Percentiles rank a stretch among this genome's conserved stretches.
Conservation (phyloP, 2,888 invertebrate species). For the Eumerus sabulonum region DNA sequence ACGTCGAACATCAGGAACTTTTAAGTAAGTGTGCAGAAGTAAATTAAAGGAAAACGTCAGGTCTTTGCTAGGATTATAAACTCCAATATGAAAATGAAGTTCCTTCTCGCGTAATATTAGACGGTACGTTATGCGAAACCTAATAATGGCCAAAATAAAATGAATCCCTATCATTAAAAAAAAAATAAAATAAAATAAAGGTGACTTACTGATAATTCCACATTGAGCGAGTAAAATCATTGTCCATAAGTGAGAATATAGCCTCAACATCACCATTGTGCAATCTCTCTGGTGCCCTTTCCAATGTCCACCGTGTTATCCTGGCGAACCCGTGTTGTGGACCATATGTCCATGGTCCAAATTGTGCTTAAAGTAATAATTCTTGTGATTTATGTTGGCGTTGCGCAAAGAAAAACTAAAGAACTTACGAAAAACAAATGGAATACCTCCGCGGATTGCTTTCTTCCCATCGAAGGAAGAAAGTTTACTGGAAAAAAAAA, state of each 20-base stretch:
- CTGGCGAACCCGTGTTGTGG: conserved; percentile 98
- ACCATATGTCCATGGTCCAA: conserved; percentile 96
- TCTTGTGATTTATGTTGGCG: too few species aligned
- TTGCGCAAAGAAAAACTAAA: conserved; percentile 80
- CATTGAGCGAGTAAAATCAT: conserved; percentile 94
- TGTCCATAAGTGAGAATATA: conserved; percentile 94
- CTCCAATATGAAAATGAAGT: conserved; percentile 94
- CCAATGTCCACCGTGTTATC: conserved; percentile 93
- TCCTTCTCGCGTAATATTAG: conserved; percentile 94
- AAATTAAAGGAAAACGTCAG: conserved; percentile 94
- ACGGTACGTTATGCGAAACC: conserved; percentile 95
- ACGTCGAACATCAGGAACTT: conserved; percentile 94
- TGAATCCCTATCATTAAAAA: too few species aligned
- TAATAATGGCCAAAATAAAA: conserved; percentile 75
- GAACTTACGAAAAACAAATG: conserved; percentile 97
- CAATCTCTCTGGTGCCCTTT: conserved; percentile 91
- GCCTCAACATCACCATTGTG: conserved; percentile 96
- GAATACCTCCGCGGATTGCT: conserved; percentile 97
- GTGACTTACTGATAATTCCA: conserved; percentile 92
- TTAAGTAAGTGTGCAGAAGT: conserved; percentile 96
- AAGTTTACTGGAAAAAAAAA: conserved; percentile 88
- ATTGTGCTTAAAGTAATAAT: conserved; percentile 85
- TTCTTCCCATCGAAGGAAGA: conserved; percentile 97
- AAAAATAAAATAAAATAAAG: neutral
- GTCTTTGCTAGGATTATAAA: conserved; percentile 96